Evolutionary conservation across 2,113 vertebrate species (phyloP).

Genomic region (Carassius gibelio): DNA sequence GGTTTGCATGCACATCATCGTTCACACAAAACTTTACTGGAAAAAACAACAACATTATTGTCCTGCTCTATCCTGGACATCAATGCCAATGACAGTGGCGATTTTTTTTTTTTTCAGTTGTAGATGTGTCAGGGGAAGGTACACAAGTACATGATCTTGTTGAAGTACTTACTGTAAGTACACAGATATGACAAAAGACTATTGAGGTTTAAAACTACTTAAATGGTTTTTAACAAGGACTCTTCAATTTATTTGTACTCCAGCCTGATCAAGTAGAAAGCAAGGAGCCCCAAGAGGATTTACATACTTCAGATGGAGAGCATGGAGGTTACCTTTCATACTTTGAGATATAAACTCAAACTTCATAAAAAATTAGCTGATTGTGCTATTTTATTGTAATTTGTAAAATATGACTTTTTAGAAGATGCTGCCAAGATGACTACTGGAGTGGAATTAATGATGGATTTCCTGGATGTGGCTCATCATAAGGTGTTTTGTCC

Average conservation of each 20-base stretch:
- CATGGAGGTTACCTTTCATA: background rate
- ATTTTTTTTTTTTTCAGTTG: background rate
- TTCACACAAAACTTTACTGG: background rate
- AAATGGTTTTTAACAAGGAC: background rate
- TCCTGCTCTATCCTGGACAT: background rate
- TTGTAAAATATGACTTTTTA: background rate
- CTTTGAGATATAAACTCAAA: background rate
- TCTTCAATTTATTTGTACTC: background rate
- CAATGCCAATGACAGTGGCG: background rate
- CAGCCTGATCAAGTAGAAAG: background rate
- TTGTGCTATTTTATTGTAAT: background rate
- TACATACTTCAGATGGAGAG: background rate
- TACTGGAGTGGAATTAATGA: background rate
- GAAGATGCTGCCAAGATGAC: background rate
- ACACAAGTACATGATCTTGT: slow-evolving; percentile 6
- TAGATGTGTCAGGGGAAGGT: background rate
- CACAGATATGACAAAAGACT: background rate
- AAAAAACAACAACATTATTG: background rate
- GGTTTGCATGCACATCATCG: too few relatives aligned
- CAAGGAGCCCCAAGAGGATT: background rate
- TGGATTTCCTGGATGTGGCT: background rate
- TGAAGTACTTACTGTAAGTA: slow-evolving; percentile 17
- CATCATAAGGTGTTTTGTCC: slow-evolving; percentile 1
- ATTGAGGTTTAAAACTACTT: background rate
- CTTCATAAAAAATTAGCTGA: background rate